Evolutionary conservation across 2,113 vertebrate genomes (phyloP), one percentile per base, ranked within the genome.

Genomic region (Machaerirhynchus nigripectus): DNA sequence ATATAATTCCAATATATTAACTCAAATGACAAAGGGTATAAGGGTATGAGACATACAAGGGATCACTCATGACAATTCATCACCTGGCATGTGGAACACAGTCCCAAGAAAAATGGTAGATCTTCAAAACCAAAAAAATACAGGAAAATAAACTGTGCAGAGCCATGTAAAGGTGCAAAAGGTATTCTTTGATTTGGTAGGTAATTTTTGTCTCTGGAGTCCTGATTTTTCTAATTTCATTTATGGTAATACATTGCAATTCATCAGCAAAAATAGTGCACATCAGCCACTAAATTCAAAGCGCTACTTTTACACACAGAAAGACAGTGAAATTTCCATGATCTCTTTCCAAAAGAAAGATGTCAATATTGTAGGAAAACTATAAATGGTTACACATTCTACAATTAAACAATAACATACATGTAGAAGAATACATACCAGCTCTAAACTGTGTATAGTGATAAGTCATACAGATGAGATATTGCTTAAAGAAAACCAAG

Each of bases 61-160:
- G 5, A 30, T 9, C 42, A 9, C 23, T 61, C 3, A 13, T 31
- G 15, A 65, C 17, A 78, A 15, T 30, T 47, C 27, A 35, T 47
- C 28, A 53, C 5, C 11, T 65, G 39, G 2, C 1, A 0, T 17
- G 11, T 69, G 26, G 59, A 74, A 40, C 3, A 2, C 0, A 0
- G 1, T 81, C 10, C 28, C 31, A 49, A 49, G 22, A 40, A 64
- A 84, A 68, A 49, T 5, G 2, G 3, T 9, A 70, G 46, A 65
- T 31, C 28, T 63, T 61, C 35, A 49, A 56, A 74, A 19, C 14
- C 8, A 33, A 69, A 26, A 56, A 61, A 37, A 59, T 26, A 46
- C 24, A n/a, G 22, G 26, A 21, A 23, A 82, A 63, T 0, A 1
- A 40, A 61, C 6, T 39, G 6, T 35, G 8, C 20, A 53, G 21